Conservation (phyloP, 2,797 vertebrate genomes). For the Erpetoichthys calabaricus region DNA sequence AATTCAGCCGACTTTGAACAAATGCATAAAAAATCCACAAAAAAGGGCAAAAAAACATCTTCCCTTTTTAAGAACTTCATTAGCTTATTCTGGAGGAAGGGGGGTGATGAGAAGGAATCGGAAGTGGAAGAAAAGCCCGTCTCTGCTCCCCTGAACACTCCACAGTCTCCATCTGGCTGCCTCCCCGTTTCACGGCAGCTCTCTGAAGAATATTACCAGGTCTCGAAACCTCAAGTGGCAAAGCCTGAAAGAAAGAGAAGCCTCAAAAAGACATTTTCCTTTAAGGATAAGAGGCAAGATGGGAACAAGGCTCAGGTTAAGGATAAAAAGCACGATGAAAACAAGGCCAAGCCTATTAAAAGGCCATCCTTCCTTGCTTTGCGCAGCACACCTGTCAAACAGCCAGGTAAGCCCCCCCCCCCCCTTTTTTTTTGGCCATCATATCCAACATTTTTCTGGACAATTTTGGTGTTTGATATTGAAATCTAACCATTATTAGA, state of each 20-base stretch:
- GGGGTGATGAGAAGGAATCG: slow-evolving; percentile 35
- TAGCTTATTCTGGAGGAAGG: slow-evolving; percentile 42
- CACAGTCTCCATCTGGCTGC: neutral
- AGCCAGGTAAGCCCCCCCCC: slow-evolving; percentile 10
- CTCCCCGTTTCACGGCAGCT: slow-evolving; percentile 19
- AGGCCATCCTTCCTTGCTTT: slow-evolving; percentile 35
- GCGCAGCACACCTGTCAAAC: slow-evolving; percentile 21
- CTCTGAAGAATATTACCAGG: slow-evolving; percentile 8
- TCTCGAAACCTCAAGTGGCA: slow-evolving; percentile 11
- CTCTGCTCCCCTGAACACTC: neutral
- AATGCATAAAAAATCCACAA: slow-evolving; percentile 37
- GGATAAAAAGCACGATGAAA: slow-evolving; percentile 10
- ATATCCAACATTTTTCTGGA: too few relatives aligned
- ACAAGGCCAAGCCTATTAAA: slow-evolving; percentile 16
- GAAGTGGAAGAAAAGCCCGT: slow-evolving; percentile 18
- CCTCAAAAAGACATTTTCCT: slow-evolving; percentile 36
- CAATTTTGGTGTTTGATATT: too few relatives aligned
- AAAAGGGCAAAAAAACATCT: slow-evolving; percentile 19
- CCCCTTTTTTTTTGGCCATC: too few relatives aligned
- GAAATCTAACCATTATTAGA: too few relatives aligned
- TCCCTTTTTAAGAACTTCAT: slow-evolving; percentile 50
- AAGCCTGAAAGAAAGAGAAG: slow-evolving; percentile 35
- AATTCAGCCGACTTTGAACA: slow-evolving; percentile 6
- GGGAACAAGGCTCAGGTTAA: slow-evolving; percentile 19
- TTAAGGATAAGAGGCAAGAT: slow-evolving; percentile 25